These are phyloP conservation scores for Rhea pennata DNA, from an alignment of 2,113 vertebrate genomes.

Conservation along the genomic window DNA sequence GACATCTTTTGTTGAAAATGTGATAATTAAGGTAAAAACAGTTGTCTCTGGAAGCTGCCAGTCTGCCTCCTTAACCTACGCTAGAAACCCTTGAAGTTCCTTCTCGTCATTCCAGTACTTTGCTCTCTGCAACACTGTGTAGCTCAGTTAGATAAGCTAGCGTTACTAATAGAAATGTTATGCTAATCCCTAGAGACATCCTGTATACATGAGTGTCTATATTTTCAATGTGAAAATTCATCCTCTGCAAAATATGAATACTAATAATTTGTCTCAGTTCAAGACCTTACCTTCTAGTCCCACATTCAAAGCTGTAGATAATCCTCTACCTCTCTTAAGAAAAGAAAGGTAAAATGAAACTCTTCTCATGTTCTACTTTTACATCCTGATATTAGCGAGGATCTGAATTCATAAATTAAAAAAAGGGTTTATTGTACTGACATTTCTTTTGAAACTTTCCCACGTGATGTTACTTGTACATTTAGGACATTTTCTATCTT, in stretches of 20 bases:
- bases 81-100: not conserved
- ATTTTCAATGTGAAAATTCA: constrained; percentile 28
- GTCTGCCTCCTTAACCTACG: not conserved
- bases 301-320: not conserved
- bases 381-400: not conserved
- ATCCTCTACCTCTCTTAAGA: not conserved
- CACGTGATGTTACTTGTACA: not conserved
- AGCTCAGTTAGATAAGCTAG: not conserved
- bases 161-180: constrained; percentile 36
- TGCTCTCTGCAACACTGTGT: not conserved
- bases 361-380: not conserved
- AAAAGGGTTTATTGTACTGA: not conserved
- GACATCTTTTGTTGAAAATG: not conserved
- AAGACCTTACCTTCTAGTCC: not conserved
- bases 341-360: not conserved
- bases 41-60: not conserved
- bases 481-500: not conserved
- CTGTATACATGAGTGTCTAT: constrained; percentile 14
- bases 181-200: constrained; percentile 37
- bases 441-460: not conserved
- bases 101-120: not conserved
- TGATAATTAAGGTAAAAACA: not conserved
- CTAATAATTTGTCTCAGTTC: not conserved
- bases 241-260: constrained; percentile 18
- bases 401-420: not conserved